Evolutionary conservation across 2,113 vertebrate genomes (phyloP), one percentile per base, ranked within the genome.

Genomic region (Zingel zingel): DNA sequence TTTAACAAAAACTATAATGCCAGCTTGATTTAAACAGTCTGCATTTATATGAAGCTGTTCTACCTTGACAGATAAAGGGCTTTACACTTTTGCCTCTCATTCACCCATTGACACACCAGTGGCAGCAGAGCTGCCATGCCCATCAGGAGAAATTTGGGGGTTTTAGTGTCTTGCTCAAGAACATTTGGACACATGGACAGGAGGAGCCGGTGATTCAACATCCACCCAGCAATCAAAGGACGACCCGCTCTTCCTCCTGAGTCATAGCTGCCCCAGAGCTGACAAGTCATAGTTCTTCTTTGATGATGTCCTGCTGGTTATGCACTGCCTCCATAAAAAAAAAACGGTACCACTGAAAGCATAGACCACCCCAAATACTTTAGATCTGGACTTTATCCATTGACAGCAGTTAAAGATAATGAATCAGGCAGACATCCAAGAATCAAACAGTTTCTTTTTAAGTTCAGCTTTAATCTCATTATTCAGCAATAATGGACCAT

Each of bases 381-480:
- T 78, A 18, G 21, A 66, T 86, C 78, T 79, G 75, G 76, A 16
- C 15, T 62, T 66, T 7, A 45, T 76, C 21, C 48, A n/a, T 11
- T 53, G 6, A 13, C n/a, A 62, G 36, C 15, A 64, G 25, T 69
- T 21, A 18, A 27, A 65, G 21, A 69, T 47, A 74, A 43, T 11
- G 4, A 53, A 43, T 16, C 57, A 64, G 51, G 6, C 33, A 77
- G 68, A 62, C 58, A 62, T 74, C 68, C 25, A 74, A 73, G 14
- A 74, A 21, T 73, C 48, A 59, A 33, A 30, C 25, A 47, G 51
- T 70, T 65, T 61, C 53, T 67, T 82, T 71, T 84, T 36, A 56
- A 36, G 16, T 48, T 61, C 15, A 15, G 36, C 27, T 64, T 82
- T 72, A 72, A 86, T 71, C 43, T 58, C 21, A 71, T 88, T 75